Evolutionary conservation across 2,113 vertebrate species (phyloP).

Genomic region (Erythrocercus mccallii): DNA sequence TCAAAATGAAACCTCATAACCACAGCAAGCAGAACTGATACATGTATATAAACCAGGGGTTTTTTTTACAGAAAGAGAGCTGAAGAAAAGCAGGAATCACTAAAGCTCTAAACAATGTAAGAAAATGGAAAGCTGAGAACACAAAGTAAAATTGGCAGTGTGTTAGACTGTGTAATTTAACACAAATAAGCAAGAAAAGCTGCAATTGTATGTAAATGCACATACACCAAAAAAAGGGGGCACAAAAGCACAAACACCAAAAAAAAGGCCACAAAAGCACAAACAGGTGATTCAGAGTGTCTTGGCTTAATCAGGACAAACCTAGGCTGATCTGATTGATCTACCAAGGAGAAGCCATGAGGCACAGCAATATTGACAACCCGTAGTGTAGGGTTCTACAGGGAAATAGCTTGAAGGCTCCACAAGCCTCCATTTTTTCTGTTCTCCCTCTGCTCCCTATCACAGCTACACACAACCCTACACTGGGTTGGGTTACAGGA

Average conservation of each 20-base stretch:
- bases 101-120: neutral
- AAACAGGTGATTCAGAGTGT: neutral
- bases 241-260: neutral
- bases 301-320: neutral
- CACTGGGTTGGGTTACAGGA: neutral
- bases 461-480: neutral
- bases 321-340: neutral
- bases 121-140: neutral
- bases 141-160: neutral
- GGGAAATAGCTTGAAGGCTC: neutral
- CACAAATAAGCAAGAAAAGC: neutral
- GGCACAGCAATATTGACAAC: neutral
- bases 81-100: neutral
- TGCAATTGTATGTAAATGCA: neutral
- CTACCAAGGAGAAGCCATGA: neutral
- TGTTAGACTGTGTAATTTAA: neutral
- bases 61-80: neutral
- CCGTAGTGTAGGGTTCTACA: neutral
- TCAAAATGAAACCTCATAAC: neutral
- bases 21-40: neutral
- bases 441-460: neutral
- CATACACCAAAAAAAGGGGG: no score
- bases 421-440: neutral
- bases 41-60: neutral
- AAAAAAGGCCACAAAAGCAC: neutral